These are phyloP conservation scores for Oncorhynchus tshawytscha DNA, from an alignment of 2,113 vertebrate species.

Conservation along the genomic window DNA sequence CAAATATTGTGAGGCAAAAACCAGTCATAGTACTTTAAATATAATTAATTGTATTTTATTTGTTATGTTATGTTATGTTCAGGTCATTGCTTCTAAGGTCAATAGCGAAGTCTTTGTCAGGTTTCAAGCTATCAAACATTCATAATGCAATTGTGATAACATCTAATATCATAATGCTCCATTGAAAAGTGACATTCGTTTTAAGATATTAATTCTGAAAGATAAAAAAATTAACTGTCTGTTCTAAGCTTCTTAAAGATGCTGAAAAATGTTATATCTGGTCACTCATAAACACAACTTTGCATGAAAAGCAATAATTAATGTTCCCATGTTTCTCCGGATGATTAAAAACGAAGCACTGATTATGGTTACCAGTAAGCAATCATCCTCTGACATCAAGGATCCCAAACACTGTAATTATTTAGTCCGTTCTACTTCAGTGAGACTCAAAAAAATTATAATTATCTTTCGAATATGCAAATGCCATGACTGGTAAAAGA, in stretches of 20 bases:
- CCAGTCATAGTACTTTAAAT: too few relatives aligned
- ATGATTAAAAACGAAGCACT: constrained; percentile 79
- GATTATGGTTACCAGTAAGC: constrained; percentile 76
- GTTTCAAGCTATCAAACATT: constrained; percentile 38
- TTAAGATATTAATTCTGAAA: constrained; percentile 68
- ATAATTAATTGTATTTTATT: too few relatives aligned
- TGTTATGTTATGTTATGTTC: too few relatives aligned
- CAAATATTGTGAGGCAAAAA: too few relatives aligned
- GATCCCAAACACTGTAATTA: constrained; percentile 78
- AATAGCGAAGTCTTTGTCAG: neutral
- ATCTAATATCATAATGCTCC: constrained; percentile 53
- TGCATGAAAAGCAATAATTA: constrained; percentile 77
- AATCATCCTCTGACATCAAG: constrained; percentile 77
- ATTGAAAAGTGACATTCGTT: constrained; percentile 58
- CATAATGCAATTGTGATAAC: constrained; percentile 51
- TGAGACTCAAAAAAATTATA: constrained; percentile 53
- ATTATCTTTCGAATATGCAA: constrained; percentile 76
- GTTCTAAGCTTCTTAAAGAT: constrained; percentile 78
- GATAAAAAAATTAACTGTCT: constrained; percentile 65
- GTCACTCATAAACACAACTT: constrained; percentile 73
- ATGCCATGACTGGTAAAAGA: constrained; percentile 66
- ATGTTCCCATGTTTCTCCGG: constrained; percentile 70
- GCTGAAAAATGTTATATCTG: constrained; percentile 71
- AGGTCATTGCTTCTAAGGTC: too few relatives aligned
- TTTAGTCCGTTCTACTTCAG: constrained; percentile 73